phyloP scores from a whole-genome alignment of 2,797 vertebrate genomes.

The Gorsachius magnificus region DNA sequence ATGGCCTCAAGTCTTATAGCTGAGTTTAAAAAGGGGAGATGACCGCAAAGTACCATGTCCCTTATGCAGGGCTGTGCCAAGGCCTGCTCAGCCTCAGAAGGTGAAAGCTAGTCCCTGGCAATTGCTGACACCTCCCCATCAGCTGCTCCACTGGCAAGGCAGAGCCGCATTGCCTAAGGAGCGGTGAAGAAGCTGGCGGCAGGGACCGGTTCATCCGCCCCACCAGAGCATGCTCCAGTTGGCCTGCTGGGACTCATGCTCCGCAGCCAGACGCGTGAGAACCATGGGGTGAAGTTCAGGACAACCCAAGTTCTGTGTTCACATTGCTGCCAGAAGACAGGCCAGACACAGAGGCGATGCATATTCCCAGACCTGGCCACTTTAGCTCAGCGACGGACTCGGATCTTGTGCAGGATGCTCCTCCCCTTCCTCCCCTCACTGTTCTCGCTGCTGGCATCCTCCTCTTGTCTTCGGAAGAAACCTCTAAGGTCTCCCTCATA shows the following conservation, averaged over 20 bases:
- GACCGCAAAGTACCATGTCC: too few relatives aligned
- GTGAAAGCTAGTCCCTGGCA: neutral
- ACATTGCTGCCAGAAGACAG: neutral
- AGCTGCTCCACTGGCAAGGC: neutral
- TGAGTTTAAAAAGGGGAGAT: neutral
- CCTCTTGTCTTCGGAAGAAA: neutral
- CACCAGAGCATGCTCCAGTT: neutral
- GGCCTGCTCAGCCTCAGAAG: too few relatives aligned
- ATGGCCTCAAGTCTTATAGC: too few relatives aligned
- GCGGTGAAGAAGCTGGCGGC: neutral
- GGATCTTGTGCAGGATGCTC: neutral
- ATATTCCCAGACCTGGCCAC: fast-evolving
- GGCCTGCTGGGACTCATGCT: neutral
- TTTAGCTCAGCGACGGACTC: neutral
- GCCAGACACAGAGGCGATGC: fast-evolving
- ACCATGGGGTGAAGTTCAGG: neutral
- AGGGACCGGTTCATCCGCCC: neutral
- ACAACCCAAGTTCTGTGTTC: neutral
- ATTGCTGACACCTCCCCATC: neutral
- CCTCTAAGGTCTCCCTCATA: neutral
- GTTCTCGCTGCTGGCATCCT: neutral
- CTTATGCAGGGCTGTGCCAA: neutral
- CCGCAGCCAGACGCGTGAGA: neutral
- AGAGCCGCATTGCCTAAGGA: fast-evolving
- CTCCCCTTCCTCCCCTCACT: fast-evolving